Conservation (phyloP, 1,140 invertebrate genomes). For the Venturia canescens region DNA sequence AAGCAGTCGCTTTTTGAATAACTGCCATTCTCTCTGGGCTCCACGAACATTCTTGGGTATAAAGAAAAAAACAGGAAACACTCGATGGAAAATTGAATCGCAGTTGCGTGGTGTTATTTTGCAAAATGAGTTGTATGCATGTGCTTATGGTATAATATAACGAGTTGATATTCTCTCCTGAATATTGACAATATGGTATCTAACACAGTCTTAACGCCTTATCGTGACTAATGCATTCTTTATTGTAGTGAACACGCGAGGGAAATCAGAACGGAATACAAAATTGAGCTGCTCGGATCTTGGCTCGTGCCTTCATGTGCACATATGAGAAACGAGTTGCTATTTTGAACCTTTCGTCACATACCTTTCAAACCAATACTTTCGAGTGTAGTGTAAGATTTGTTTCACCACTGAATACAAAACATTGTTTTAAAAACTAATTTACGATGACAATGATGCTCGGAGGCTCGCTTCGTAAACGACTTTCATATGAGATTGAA, state of each 20-base stretch:
- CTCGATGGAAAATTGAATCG: neutral
- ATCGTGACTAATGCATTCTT: slow-evolving; percentile 36
- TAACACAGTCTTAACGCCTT: slow-evolving; percentile 21
- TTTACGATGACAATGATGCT: too few species aligned
- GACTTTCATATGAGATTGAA: too few species aligned
- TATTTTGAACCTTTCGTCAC: neutral
- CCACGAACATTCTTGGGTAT: too few species aligned
- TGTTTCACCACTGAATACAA: too few species aligned
- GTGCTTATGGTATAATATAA: neutral
- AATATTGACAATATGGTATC: slow-evolving; percentile 23
- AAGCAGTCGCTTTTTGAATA: too few species aligned
- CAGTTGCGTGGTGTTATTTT: neutral
- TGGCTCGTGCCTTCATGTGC: neutral
- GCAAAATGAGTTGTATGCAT: neutral
- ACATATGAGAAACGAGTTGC: neutral
- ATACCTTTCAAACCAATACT: neutral
- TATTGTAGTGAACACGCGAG: slow-evolving; percentile 21
- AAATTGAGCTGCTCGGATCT: neutral
- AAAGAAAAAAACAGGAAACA: neutral
- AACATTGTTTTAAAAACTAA: too few species aligned
- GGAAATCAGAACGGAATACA: slow-evolving; percentile 35
- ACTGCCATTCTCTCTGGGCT: too few species aligned
- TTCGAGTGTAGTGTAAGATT: neutral
- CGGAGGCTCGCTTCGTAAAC: too few species aligned
- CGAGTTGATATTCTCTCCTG: neutral